A percentile compares a stretch with the other conserved stretches of the same genome.
These are phyloP conservation scores for Oreocharis arfaki DNA, from an alignment of 2,113 vertebrate species.

Conservation along the genomic window DNA sequence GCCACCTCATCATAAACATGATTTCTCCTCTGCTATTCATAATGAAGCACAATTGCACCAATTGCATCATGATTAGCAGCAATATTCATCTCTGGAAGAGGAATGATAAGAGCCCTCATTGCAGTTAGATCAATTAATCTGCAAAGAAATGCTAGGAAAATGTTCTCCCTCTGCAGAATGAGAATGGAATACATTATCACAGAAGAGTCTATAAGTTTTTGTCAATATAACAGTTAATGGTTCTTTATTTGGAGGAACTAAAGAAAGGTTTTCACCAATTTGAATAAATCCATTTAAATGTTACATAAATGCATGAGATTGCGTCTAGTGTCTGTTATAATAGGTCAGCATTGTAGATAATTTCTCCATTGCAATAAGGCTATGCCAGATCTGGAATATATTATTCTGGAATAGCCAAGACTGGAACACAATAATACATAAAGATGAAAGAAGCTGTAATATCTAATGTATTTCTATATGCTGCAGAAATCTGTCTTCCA, in stretches of 20 bases:
- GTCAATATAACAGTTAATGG: constrained; percentile 1
- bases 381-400: background rate
- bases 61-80: background rate
- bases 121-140: constrained; percentile 46
- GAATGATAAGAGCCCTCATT: background rate
- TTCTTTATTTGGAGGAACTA: background rate
- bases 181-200: constrained; percentile 8
- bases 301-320: constrained; percentile 22
- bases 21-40: background rate
- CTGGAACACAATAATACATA: background rate
- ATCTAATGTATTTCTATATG: background rate
- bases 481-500: background rate
- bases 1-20: background rate
- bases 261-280: background rate
- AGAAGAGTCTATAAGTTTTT: constrained; percentile 15
- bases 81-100: constrained; percentile 15
- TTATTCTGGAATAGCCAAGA: constrained; percentile 6
- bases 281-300: constrained; percentile 25
- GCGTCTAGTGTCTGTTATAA: background rate
- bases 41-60: background rate
- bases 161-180: background rate
- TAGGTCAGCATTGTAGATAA: background rate
- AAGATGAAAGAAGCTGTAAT: constrained; percentile 17
- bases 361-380: background rate
- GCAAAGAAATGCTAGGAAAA: background rate